Evolutionary conservation across 2,113 vertebrate genomes (phyloP).

Genomic region (Pterophyllum scalare): DNA sequence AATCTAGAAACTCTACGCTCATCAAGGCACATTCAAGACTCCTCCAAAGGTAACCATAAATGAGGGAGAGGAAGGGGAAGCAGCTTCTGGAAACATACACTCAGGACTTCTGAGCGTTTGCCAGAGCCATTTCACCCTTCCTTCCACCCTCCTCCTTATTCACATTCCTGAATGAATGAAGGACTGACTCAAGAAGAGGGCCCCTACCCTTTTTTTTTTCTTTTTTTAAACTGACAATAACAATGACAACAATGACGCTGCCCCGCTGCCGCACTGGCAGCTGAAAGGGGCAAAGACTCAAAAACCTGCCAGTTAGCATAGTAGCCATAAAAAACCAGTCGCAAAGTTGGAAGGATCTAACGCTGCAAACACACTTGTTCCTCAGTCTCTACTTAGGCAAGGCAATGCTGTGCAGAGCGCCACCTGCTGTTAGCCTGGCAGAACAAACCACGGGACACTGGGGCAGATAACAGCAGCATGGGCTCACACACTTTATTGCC

Average conservation of each 20-base stretch:
- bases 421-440: slow-evolving; percentile 41
- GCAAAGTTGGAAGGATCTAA: slow-evolving; percentile 7
- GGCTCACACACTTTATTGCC: not conserved
- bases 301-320: slow-evolving; percentile 26
- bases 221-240: not conserved
- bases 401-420: slow-evolving; percentile 35
- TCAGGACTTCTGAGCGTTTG: slow-evolving; percentile 1
- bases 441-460: not conserved
- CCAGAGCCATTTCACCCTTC: slow-evolving; percentile 48
- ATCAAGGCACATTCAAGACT: slow-evolving; percentile 77
- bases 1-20: slow-evolving; percentile 51
- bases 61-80: not conserved
- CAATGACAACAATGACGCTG: not conserved
- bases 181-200: slow-evolving; percentile 18
- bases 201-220: slow-evolving; percentile 9
- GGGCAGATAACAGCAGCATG: not conserved
- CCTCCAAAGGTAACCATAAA: slow-evolving; percentile 18
- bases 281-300: slow-evolving; percentile 22
- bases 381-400: slow-evolving; percentile 30
- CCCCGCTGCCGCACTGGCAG: slow-evolving; percentile 9
- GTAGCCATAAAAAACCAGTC: slow-evolving; percentile 58
- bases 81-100: slow-evolving; percentile 18
- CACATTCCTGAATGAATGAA: slow-evolving; percentile 68
- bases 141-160: slow-evolving; percentile 28
- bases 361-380: slow-evolving; percentile 35